Evolutionary conservation across 2,113 vertebrate species (phyloP), one percentile per base, ranked within the genome.

Genomic region (Phalacrocorax pelagicus): DNA sequence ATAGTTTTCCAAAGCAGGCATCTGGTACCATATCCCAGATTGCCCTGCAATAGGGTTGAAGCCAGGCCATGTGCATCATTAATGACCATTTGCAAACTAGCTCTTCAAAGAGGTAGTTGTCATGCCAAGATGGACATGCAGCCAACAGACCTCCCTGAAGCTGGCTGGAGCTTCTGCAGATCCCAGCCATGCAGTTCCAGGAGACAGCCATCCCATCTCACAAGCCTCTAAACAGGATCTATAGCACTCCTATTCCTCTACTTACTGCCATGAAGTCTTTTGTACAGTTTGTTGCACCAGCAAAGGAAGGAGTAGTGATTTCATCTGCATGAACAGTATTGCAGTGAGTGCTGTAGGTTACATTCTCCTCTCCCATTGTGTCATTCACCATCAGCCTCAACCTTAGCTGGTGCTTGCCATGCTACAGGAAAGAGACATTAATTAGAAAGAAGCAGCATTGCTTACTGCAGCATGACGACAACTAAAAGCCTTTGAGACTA

Each of bases 241-340:
- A 0, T 0, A 79, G 40, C 40, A 27, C 6, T 21, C n/a, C 65
- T 20, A 10, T 29, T 24, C 24, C 11, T 47, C 57, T n/a, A 98
- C 98, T 98, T 94, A 98, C 98, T 69, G 95, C 94, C 97, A 98
- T 97, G 57, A 84, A 94, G n/a, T 97, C 94, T 81, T 97, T 95
- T 4, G 46, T 95, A 84, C 98, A 98, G 92, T 96, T 86, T 29
- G 97, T 97, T 17, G 20, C 11, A n/a, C 91, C 92, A 67, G 58
- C 67, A 78, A 75, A 51, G 14, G 87, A 71, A 4, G 51, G 40
- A 32, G 34, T 6, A 11, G 6, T 1, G 3, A 52, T 36, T 71
- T 96, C 86, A 54, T 97, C 94, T 2, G 22, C 55, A 32, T 38
- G 65, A 52, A 12, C 5, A 29, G 30, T 34, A 15, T 34, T 44